Evolutionary conservation across 2,888 invertebrate genomes (phyloP).

Genomic region (Chloroclystis v-ata): DNA sequence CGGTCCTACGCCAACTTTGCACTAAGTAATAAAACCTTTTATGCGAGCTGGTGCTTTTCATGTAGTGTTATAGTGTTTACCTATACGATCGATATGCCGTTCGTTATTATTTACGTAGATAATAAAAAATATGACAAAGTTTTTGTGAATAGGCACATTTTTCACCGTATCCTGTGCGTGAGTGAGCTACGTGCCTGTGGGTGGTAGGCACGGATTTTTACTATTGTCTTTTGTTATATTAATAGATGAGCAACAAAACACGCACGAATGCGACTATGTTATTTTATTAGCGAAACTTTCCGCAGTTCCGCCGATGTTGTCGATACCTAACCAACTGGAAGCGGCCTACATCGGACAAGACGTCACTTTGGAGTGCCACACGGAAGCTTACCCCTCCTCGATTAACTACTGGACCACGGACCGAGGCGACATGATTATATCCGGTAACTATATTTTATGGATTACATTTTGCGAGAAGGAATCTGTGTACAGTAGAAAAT

Average conservation of each 20-base stretch:
- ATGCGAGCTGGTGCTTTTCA: conserved; percentile 20
- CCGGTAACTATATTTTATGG: conserved; percentile 77
- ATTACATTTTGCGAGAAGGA: too few relatives aligned
- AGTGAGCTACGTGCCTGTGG: conserved; percentile 39
- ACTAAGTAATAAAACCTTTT: conserved; percentile 19
- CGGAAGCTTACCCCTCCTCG: conserved; percentile 94
- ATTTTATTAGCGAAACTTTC: conserved; percentile 23
- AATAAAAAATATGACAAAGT: conserved; percentile 36
- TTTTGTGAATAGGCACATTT: conserved; percentile 42
- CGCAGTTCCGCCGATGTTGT: conserved; percentile 94
- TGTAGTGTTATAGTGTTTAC: conserved; percentile 2
- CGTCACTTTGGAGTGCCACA: conserved; percentile 92
- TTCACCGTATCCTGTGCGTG: conserved; percentile 43
- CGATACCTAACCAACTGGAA: conserved; percentile 94
- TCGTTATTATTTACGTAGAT: conserved; percentile 30
- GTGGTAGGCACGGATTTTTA: conserved; percentile 42
- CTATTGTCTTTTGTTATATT: conserved; percentile 36
- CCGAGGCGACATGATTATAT: conserved; percentile 94
- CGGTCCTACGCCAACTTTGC: conserved; percentile 20
- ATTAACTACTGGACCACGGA: conserved; percentile 97
- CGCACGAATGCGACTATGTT: conserved; percentile 22
- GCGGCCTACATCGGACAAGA: conserved; percentile 93
- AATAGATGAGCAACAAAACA: conserved; percentile 25
- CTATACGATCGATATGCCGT: neutral
- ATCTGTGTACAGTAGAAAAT: too few relatives aligned